Evolutionary conservation across 2,888 invertebrate species (phyloP).

Genomic region (Vannuccia rotundouncinata): DNA sequence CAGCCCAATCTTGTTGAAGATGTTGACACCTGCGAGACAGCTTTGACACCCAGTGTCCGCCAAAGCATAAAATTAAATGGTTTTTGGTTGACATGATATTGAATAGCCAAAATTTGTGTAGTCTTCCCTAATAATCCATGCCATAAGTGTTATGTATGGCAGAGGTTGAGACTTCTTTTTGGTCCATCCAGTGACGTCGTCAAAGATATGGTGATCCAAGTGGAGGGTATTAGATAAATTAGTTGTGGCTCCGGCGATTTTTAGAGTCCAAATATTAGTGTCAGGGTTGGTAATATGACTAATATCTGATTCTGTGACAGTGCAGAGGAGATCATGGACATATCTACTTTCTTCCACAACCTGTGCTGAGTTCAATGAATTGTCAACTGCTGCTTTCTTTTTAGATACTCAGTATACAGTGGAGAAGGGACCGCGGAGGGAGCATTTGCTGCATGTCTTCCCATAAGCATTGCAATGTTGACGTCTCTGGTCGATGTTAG

Average conservation of each 20-base stretch:
- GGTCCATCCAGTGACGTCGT: not conserved
- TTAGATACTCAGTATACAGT: not conserved
- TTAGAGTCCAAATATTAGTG: not conserved
- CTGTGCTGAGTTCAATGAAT: not conserved
- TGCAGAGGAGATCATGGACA: not conserved
- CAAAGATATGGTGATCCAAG: not conserved
- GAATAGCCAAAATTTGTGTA: not conserved
- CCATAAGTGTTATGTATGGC: constrained; percentile 5
- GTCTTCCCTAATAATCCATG: not conserved
- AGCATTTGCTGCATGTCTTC: constrained; percentile 10
- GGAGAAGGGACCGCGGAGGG: not conserved
- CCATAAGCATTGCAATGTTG: constrained; percentile 3
- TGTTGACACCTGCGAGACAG: constrained; percentile 21
- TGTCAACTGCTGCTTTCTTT: not conserved
- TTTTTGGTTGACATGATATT: not conserved
- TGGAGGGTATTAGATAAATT: not conserved
- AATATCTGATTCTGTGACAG: constrained; percentile 1
- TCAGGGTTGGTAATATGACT: not conserved
- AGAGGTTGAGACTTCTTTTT: constrained; percentile 2
- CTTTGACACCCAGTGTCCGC: constrained; percentile 12
- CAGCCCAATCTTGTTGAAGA: constrained; percentile 10
- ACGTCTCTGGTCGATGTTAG: constrained; percentile 11
- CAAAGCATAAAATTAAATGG: not conserved
- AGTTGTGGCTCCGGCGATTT: not conserved
- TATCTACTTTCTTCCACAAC: not conserved